Evolutionary conservation across 2,113 vertebrate genomes (phyloP).

Genomic region (Sialia sialis): DNA sequence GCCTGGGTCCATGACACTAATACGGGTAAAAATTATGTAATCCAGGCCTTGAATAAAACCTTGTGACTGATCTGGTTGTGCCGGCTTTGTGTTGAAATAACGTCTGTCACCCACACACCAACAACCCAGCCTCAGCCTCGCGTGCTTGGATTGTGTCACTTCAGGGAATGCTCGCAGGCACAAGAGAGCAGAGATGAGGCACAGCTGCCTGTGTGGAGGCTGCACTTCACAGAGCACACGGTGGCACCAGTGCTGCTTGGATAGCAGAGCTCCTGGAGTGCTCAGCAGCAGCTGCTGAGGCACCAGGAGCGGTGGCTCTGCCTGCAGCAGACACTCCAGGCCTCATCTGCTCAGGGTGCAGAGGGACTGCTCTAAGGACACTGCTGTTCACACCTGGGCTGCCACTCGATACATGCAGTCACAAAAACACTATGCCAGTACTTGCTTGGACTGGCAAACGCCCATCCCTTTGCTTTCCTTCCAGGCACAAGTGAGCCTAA

Average conservation of each 20-base stretch:
- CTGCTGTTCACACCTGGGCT: not conserved
- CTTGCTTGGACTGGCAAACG: not conserved
- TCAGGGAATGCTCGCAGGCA: fast-evolving
- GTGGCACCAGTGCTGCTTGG: not conserved
- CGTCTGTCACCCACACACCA: not conserved
- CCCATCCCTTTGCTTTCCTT: not conserved
- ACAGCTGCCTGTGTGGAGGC: not conserved
- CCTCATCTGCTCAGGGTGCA: not conserved
- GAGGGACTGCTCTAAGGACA: fast-evolving
- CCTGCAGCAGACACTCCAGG: not conserved
- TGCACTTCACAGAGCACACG: not conserved
- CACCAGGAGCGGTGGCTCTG: not conserved
- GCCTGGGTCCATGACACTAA: not conserved
- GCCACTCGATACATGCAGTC: not conserved
- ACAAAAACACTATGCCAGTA: fast-evolving
- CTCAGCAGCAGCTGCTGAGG: not conserved
- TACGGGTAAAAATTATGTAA: not conserved
- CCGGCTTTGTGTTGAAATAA: not conserved
- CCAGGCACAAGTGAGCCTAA: fast-evolving
- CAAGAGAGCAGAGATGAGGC: not conserved
- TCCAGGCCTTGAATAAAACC: constrained; percentile 19
- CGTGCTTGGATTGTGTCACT: not conserved
- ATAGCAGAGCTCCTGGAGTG: not conserved
- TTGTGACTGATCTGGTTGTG: not conserved
- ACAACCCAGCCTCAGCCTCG: not conserved